These are phyloP conservation scores for Lochmaea capreae DNA, from an alignment of 2,888 invertebrate species.

Conservation along the genomic window DNA sequence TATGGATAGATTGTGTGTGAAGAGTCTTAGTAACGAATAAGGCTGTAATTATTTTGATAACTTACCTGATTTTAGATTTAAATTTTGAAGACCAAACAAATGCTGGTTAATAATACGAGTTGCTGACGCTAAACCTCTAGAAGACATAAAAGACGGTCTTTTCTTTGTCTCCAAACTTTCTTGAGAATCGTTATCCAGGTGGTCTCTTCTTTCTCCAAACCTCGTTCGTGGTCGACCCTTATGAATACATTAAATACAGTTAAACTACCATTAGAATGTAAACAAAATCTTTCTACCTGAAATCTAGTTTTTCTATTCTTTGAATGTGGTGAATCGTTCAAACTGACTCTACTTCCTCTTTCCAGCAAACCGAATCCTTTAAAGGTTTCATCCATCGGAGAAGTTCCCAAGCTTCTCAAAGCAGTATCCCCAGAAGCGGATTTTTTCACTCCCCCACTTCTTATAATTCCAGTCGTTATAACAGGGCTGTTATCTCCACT, in stretches of 20 bases:
- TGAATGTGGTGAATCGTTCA: slow-evolving; percentile 77
- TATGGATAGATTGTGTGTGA: too few species aligned
- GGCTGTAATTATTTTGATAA: neutral
- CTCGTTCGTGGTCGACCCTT: slow-evolving; percentile 63
- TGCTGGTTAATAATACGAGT: slow-evolving; percentile 81
- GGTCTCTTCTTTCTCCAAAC: slow-evolving; percentile 65
- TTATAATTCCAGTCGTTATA: slow-evolving; percentile 56
- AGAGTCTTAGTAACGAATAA: too few species aligned
- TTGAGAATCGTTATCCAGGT: slow-evolving; percentile 66
- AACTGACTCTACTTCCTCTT: slow-evolving; percentile 70
- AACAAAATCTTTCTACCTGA: slow-evolving; percentile 70
- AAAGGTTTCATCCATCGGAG: slow-evolving; percentile 70
- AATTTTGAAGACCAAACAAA: slow-evolving; percentile 74
- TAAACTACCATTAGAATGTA: neutral
- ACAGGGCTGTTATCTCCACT: slow-evolving; percentile 65
- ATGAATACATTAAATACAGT: neutral
- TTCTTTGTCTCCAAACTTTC: slow-evolving; percentile 69
- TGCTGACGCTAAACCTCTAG: slow-evolving; percentile 76
- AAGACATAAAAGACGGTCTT: slow-evolving; percentile 71
- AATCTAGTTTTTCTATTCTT: slow-evolving; percentile 89
- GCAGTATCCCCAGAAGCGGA: slow-evolving; percentile 84
- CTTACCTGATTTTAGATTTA: slow-evolving; percentile 66
- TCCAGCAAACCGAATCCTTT: slow-evolving; percentile 64
- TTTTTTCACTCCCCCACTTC: slow-evolving; percentile 73
- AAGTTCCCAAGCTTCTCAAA: slow-evolving; percentile 74